Conservation (phyloP, 2,113 vertebrate species). For the Ceyx cyanopectus region DNA sequence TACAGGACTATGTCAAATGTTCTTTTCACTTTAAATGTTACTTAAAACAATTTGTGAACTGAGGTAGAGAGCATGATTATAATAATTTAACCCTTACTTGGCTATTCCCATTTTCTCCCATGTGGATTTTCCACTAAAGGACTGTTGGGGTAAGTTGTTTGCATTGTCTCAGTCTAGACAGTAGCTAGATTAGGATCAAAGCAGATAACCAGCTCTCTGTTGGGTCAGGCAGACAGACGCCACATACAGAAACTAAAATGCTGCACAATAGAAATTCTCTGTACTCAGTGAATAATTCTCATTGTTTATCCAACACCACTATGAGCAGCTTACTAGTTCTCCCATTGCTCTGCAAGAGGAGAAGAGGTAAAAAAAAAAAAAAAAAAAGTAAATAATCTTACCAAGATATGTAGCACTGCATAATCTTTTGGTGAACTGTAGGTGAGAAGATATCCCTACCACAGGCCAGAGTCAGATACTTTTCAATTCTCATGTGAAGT, state of each 20-base stretch:
- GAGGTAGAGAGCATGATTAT: not conserved
- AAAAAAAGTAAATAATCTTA: not conserved
- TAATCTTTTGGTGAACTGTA: accelerated
- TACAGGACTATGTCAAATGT: not conserved
- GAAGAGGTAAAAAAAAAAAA: no score
- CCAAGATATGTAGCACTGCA: not conserved
- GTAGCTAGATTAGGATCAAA: constrained; percentile 53
- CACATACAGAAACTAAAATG: not conserved
- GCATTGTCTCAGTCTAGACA: constrained; percentile 67
- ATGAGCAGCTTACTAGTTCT: not conserved
- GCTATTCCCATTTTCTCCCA: not conserved
- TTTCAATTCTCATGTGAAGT: not conserved
- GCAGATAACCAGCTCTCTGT: not conserved
- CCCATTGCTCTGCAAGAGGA: accelerated
- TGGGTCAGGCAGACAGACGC: not conserved
- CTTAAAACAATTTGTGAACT: not conserved
- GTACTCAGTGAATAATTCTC: not conserved
- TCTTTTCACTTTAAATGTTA: not conserved
- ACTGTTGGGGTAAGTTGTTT: constrained; percentile 33
- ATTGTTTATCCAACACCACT: not conserved
- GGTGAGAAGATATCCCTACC: accelerated
- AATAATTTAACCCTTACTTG: constrained; percentile 1
- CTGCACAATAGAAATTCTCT: not conserved
- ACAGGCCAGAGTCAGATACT: not conserved
- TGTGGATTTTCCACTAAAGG: constrained; percentile 8